Conservation (phyloP, 92 coral and sea anemone species). For the Zoanthus sansibaricus region DNA sequence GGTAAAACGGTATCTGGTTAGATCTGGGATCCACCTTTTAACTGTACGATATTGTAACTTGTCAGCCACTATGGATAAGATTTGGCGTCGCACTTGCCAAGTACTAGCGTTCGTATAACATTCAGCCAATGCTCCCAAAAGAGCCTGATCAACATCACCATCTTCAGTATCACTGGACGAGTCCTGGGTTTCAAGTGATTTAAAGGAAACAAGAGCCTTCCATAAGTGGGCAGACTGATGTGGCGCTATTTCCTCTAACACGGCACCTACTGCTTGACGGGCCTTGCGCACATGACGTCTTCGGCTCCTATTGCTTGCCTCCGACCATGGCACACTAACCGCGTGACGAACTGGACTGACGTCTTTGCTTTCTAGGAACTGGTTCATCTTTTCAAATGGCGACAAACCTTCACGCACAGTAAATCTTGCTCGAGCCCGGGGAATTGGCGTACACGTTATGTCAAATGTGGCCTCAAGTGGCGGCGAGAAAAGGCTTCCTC, state of each 20-base stretch:
- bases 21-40: constrained; percentile 31
- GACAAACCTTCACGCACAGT: constrained; percentile 51
- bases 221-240: constrained; percentile 46
- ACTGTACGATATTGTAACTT: constrained; percentile 44
- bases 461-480: constrained; percentile 52
- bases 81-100: constrained; percentile 59
- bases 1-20: constrained; percentile 58
- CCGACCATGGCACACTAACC: constrained; percentile 52
- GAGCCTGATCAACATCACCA: constrained; percentile 56
- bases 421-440: constrained; percentile 45
- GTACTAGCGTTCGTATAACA: constrained; percentile 55
- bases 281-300: constrained; percentile 70
- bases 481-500: constrained; percentile 53
- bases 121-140: constrained; percentile 61
- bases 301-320: constrained; percentile 57
- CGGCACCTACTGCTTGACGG: constrained; percentile 65
- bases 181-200: constrained; percentile 46
- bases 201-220: constrained; percentile 59
- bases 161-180: constrained; percentile 55
- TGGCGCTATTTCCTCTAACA: constrained; percentile 68
- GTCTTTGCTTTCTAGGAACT: constrained; percentile 62
- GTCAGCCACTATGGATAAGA: constrained; percentile 52
- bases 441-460: constrained; percentile 57
- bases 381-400: constrained; percentile 59
- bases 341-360: constrained; percentile 64